These are phyloP conservation scores for Chanos chanos DNA, from an alignment of 2,797 vertebrate genomes.

Conservation along the genomic window DNA sequence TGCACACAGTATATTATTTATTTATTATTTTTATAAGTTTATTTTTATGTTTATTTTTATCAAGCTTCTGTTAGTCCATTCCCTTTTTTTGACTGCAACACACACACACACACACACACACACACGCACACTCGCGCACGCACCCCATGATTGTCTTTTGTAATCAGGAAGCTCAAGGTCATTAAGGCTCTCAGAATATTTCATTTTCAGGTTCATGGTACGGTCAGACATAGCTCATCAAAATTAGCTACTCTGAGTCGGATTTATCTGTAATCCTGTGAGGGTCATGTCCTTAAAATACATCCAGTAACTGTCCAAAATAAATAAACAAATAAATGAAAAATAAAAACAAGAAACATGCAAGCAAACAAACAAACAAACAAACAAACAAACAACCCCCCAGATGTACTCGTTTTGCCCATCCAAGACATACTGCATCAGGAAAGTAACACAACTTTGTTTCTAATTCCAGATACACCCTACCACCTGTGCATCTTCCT, in stretches of 20 bases:
- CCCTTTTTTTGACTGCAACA: too few species aligned
- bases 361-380: too few species aligned
- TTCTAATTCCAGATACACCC: background rate
- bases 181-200: constrained; percentile 18
- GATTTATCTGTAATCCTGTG: constrained; percentile 29
- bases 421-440: background rate
- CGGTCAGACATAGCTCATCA: constrained; percentile 5
- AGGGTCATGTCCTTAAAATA: background rate
- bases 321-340: background rate
- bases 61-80: too few species aligned
- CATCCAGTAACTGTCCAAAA: too few species aligned
- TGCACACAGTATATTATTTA: background rate
- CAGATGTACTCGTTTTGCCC: background rate
- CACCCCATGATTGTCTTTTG: background rate
- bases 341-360: too few species aligned
- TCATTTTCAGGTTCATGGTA: constrained; percentile 17
- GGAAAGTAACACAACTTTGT: background rate
- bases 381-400: too few species aligned
- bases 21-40: background rate
- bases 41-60: background rate
- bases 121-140: too few species aligned
- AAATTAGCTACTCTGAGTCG: background rate
- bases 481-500: background rate
- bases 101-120: too few species aligned
- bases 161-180: constrained; percentile 11